Percentiles rank a stretch among this genome's conserved stretches.
These are phyloP conservation scores for Molanna angustata DNA, from an alignment of 2,888 invertebrate genomes.

Conservation along the genomic window DNA sequence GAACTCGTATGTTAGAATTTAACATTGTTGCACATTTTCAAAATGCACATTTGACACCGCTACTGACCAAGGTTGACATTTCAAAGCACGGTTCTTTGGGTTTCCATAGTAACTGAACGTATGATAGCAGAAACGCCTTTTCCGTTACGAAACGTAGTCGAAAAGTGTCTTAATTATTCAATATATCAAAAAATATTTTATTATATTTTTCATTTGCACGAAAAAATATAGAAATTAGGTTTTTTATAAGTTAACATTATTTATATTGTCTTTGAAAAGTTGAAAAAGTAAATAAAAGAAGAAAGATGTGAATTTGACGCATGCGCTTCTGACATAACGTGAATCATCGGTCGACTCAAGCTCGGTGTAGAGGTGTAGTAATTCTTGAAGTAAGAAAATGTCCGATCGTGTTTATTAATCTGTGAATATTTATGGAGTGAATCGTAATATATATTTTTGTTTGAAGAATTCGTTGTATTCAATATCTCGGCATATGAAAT, in stretches of 20 bases:
- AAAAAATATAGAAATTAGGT: background rate
- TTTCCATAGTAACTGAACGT: conserved; percentile 28
- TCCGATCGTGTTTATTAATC: conserved; percentile 8
- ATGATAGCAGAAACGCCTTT: conserved; percentile 30
- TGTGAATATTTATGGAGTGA: conserved; percentile 5
- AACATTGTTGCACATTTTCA: conserved; percentile 2
- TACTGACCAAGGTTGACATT: background rate
- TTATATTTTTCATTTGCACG: background rate
- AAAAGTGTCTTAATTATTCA: conserved; percentile 14
- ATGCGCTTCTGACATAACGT: conserved; percentile 25
- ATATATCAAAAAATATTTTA: background rate
- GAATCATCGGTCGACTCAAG: conserved; percentile 23
- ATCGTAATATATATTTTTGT: too few species aligned
- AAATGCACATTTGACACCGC: conserved; percentile 10
- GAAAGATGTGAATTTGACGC: conserved; percentile 19
- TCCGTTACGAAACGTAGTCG: conserved; percentile 20
- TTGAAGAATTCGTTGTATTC: too few species aligned
- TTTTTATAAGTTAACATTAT: background rate
- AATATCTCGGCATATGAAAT: too few species aligned
- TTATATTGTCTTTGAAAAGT: background rate
- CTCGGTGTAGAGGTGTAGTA: background rate
- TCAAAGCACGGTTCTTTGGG: conserved; percentile 9
- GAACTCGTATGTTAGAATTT: background rate
- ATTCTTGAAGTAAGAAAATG: conserved; percentile 9
- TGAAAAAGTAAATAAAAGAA: conserved; percentile 11